Base-by-base conservation (phyloP, 1,140 invertebrate species). In the Trypoxylus dichotomus region DNA sequence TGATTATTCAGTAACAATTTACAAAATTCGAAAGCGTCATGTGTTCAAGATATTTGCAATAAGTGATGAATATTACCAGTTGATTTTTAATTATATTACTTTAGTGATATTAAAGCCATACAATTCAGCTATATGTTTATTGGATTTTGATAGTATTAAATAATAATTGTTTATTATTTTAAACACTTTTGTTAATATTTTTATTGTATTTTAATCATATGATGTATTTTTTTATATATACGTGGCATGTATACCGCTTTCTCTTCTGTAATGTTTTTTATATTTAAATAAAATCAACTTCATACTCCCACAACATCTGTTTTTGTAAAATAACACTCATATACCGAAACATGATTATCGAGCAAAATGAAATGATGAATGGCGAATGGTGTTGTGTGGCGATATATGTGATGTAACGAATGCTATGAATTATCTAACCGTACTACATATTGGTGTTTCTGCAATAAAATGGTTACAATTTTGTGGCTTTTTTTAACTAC, bases 211-310 rank as follows among this genome's bases (percentile, higher is more conserved):
- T 74, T 74, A 74, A 74, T 41, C 37, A 43, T 41, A 43, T 42
- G 32, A 41, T 74, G 41, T 74, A 43, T 74, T 74, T 74, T n/a
- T 74, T 74, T 74, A 74, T 74, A 74, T 74, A 29, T 74, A 71
- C 29, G 72, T 74, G 41, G 72, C 37, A 74, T 74, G 32, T 11
- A 74, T 41, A 74, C 72, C 27, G 72, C 72, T 74, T 74, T 43
- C 72, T 19, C 41, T 74, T 74, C 32, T 74, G 72, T 74, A 74
- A 25, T 74, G 19, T 42, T 74, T 74, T 74, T 74, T 74, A 74
- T 41, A 74, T 74, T 74, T 74, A 15, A 74, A 74, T 74, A 74
- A 74, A 68, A 68, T 25, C 73, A n/a, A 77, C 47, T 75, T 75
- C 19, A 47, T 54, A 75, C 29, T 42, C 74, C 32, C 21, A 27